Evolutionary conservation across 2,113 vertebrate species (phyloP).

Genomic region (Myrmecobius fasciatus): DNA sequence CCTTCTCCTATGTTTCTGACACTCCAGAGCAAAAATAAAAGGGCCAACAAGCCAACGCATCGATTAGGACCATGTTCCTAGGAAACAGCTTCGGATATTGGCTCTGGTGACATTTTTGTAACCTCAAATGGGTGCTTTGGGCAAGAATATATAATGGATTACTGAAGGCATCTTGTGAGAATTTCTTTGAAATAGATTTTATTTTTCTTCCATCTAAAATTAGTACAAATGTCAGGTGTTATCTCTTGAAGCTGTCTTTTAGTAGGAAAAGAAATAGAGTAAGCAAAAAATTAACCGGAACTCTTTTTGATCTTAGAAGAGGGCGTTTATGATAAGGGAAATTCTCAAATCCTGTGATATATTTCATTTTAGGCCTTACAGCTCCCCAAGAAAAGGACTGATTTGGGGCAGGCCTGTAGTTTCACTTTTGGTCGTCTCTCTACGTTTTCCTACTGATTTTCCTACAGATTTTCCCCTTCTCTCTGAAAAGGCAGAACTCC

Average conservation of each 20-base stretch:
- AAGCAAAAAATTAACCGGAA: slow-evolving; percentile 19
- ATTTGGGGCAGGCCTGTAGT: slow-evolving; percentile 34
- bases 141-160: slow-evolving; percentile 44
- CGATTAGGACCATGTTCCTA: not conserved
- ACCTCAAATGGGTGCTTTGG: not conserved
- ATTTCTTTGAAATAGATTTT: slow-evolving; percentile 53
- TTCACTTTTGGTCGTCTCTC: not conserved
- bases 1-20: not conserved
- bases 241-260: not conserved
- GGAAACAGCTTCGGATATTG: slow-evolving; percentile 52
- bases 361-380: not conserved
- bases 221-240: slow-evolving; percentile 54
- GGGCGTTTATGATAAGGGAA: slow-evolving; percentile 15
- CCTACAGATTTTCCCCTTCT: slow-evolving; percentile 36
- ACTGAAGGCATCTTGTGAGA: slow-evolving; percentile 25
- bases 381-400: not conserved
- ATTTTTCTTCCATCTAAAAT: slow-evolving; percentile 20
- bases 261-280: slow-evolving; percentile 53
- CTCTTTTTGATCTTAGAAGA: slow-evolving; percentile 30
- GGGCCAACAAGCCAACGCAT: slow-evolving; percentile 13
- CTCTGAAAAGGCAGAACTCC: slow-evolving; percentile 1
- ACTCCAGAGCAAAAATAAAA: not conserved
- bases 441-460: not conserved
- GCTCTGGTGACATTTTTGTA: slow-evolving; percentile 60
- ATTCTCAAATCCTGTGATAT: not conserved